Conservation (phyloP, 2,797 vertebrate species). For the Allobates femoralis region DNA sequence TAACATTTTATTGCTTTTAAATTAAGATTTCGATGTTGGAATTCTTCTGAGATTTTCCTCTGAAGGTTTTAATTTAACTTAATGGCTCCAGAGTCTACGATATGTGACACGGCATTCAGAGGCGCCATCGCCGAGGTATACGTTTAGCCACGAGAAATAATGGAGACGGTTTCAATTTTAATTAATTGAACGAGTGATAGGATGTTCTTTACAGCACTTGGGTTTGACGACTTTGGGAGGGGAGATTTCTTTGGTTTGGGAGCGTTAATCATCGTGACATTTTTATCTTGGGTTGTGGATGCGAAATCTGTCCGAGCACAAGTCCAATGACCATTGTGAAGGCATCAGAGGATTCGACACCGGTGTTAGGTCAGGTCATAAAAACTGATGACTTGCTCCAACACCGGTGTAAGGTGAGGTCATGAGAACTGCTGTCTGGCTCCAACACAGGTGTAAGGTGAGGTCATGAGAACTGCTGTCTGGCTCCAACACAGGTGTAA, state of each 20-base stretch:
- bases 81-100: slow-evolving; percentile 6
- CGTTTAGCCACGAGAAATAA: slow-evolving; percentile 30
- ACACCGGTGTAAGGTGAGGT: too few species aligned
- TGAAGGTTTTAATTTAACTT: slow-evolving; percentile 50
- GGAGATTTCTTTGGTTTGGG: not conserved
- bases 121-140: not conserved
- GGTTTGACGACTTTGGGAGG: not conserved
- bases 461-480: too few species aligned
- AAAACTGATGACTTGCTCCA: too few species aligned
- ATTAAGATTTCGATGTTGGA: slow-evolving; percentile 42
- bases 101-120: slow-evolving; percentile 20
- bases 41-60: slow-evolving; percentile 16
- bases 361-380: too few species aligned
- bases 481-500: too few species aligned
- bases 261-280: not conserved
- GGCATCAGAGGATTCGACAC: too few species aligned
- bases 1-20: slow-evolving; percentile 49
- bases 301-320: too few species aligned
- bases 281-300: too few species aligned
- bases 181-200: slow-evolving; percentile 1
- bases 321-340: too few species aligned
- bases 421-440: too few species aligned
- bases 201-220: not conserved
- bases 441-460: too few species aligned
- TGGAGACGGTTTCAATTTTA: not conserved